Base-by-base conservation (phyloP, 1,140 invertebrate species). In the Ptiloglossa arizonensis region DNA sequence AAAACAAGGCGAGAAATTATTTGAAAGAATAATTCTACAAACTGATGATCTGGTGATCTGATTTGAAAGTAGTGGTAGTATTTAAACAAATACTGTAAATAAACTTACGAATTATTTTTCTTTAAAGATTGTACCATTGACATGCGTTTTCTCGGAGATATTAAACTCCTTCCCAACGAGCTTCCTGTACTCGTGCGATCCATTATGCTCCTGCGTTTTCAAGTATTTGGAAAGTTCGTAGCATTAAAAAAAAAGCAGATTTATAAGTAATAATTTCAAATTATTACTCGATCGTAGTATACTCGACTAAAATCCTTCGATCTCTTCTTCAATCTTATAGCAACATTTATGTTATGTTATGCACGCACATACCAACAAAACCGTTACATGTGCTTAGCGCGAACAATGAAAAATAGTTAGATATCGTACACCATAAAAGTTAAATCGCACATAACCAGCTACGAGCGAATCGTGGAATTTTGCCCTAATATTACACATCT, bases 41-140 rank as follows among this genome's bases (percentile, higher is more conserved):
- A 19, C 48, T 54, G 19, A 5, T 9, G 32, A 2, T 35, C 3
- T 35, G 32, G 32, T 35, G 6, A 35, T 35, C n/a, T n/a, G n/a
- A n/a, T n/a, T n/a, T n/a, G n/a, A n/a, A n/a, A n/a, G n/a, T n/a
- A n/a, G n/a, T n/a, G n/a, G n/a, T n/a, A n/a, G n/a, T n/a, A n/a
- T n/a, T n/a, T n/a, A n/a, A n/a, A n/a, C n/a, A 41, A 13, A 41
- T 11, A 11, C 11, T 41, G 13, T 9, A 11, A 50, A 60, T 1
- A 38, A 32, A 90, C 91, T 89, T 87, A 92, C 91, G 90, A 91
- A 56, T 69, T 90, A 56, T 85, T 90, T 68, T 90, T 89, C 71
- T 90, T 93, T 54, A 91, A 86, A 0, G 91, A 90, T 52, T 91
- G 91, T 17, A 87, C 90, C 57, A 92, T 90, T 19, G 91, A 91